A percentile compares a stretch with the other conserved stretches of the same genome.
These are phyloP conservation scores for Lutjanus erythropterus DNA, from an alignment of 2,113 vertebrate species.

Conservation along the genomic window DNA sequence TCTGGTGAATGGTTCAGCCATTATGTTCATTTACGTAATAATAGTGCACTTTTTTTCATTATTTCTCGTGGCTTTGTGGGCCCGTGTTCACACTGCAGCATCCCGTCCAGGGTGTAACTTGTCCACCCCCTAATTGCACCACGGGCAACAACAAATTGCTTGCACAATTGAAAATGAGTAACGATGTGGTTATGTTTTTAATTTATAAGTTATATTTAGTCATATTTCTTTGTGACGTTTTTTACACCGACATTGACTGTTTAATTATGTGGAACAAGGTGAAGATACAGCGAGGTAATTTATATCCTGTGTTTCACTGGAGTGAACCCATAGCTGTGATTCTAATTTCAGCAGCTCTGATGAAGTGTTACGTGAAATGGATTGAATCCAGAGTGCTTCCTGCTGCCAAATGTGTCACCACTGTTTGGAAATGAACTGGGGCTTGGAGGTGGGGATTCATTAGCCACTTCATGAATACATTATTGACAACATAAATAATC, in stretches of 20 bases:
- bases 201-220: constrained; percentile 35
- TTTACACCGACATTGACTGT: constrained; percentile 48
- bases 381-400: constrained; percentile 38
- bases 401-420: constrained; percentile 34
- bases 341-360: constrained; percentile 61
- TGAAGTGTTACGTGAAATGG: constrained; percentile 62
- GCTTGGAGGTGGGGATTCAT: constrained; percentile 29
- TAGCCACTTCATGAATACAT: constrained; percentile 57
- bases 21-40: constrained; percentile 37
- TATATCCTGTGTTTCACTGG: constrained; percentile 49
- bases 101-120: constrained; percentile 10
- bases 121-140: constrained; percentile 8
- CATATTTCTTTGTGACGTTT: constrained; percentile 42
- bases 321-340: constrained; percentile 27
- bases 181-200: constrained; percentile 6
- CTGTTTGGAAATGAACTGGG: constrained; percentile 30
- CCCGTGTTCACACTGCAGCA: constrained; percentile 4
- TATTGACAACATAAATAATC: constrained; percentile 38
- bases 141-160: constrained; percentile 17
- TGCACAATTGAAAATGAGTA: constrained; percentile 21
- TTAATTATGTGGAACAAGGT: constrained; percentile 69
- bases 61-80: neutral
- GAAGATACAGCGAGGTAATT: constrained; percentile 48
- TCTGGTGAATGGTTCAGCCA: constrained; percentile 12
- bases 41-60: constrained; percentile 1